Evolutionary conservation across 2,113 vertebrate genomes (phyloP), one percentile per base, ranked within the genome.

Genomic region (Triplophysa rosa): DNA sequence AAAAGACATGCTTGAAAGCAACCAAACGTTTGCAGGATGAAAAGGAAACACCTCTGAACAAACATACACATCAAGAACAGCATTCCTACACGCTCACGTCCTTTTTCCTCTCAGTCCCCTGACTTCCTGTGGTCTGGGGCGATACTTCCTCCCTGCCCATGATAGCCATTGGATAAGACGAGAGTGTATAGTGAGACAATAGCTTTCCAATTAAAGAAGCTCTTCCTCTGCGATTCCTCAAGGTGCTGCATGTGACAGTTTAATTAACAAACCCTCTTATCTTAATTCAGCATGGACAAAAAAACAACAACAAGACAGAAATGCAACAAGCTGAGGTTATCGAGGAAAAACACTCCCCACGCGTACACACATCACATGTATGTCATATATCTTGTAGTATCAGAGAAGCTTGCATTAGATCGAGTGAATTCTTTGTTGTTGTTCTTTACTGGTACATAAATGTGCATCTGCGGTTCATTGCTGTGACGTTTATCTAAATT

Each of bases 211-310:
- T 93, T 93, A 92, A 91, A 91, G 82, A 82, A 86, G 84, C 71
- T 87, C 88, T 90, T 89, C 88, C 85, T 82, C 84, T 24, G 78
- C 85, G 90, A 90, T 91, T 90, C 88, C 90, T 92, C 90, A 91
- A 90, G 90, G 90, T 90, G 91, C 86, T 90, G 84, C 90, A 91
- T 90, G 90, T 92, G 91, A 91, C 88, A 89, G 90, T 90, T 91
- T 92, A 92, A 94, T 93, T 94, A 93, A 92, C 87, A 89, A 89
- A 88, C 81, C 63, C 86, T 84, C 89, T 92, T 93, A 92, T 92
- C 91, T 92, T 92, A 91, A 92, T 92, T 92, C 91, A 89, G 87
- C 88, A 91, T 90, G 86, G 91, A 91, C 88, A 66, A 49, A 71
- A 92, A 89, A 80, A 91, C 87, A n/a, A n/a, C n/a, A n/a, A n/a